Evolutionary conservation across 1,140 invertebrate species (phyloP).

Genomic region (Drosophila varians): DNA sequence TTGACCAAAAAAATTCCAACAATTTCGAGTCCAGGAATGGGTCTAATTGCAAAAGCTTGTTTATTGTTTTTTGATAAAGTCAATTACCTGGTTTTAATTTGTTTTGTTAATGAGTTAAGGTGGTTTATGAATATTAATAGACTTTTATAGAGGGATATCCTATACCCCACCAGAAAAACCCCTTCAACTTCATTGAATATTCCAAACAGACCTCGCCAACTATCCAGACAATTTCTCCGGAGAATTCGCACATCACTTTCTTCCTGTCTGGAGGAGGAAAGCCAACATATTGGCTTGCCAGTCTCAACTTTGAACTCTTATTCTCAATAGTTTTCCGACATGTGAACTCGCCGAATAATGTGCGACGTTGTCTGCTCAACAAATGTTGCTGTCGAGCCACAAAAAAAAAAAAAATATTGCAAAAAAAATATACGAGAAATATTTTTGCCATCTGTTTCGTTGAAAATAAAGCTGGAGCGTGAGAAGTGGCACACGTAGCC

Average conservation of each 20-base stretch:
- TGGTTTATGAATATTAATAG: neutral
- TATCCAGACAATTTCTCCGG: constrained; percentile 17
- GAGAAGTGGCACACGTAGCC: constrained; percentile 50
- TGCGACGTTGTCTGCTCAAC: constrained; percentile 31
- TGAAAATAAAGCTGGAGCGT: constrained; percentile 55
- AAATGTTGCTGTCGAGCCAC: constrained; percentile 22
- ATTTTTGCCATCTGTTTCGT: constrained; percentile 28
- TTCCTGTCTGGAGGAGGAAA: neutral
- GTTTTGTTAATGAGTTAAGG: neutral
- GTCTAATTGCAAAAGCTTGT: constrained; percentile 29
- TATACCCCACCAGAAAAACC: too few relatives aligned
- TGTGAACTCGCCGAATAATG: constrained; percentile 24
- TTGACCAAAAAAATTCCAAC: constrained; percentile 8
- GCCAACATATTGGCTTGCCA: constrained; percentile 8
- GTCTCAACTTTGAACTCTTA: constrained; percentile 11
- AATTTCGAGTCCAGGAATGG: neutral
- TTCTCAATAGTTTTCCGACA: constrained; percentile 19
- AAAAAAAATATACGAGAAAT: constrained; percentile 18
- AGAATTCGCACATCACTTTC: neutral
- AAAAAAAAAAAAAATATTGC: constrained; percentile 12
- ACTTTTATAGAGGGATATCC: neutral
- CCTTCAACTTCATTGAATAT: neutral
- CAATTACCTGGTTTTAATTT: neutral
- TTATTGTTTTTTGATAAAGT: neutral
- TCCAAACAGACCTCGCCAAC: neutral